Evolutionary conservation across 2,888 invertebrate species (phyloP).

Genomic region (Metallyticus violacea): DNA sequence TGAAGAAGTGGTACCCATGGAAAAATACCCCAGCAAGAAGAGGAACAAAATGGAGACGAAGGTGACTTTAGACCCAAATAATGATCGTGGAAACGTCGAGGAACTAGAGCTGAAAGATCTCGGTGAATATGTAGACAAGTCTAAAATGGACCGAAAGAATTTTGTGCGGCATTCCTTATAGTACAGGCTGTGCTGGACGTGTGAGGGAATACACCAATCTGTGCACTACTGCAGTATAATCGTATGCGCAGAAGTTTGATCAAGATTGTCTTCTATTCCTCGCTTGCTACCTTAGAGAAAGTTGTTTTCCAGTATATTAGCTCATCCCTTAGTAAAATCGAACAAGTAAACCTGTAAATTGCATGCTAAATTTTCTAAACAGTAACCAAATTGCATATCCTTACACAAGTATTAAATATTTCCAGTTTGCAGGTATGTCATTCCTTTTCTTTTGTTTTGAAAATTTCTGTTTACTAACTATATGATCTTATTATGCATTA

Average conservation of each 20-base stretch:
- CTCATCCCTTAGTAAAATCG: not conserved
- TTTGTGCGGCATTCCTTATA: not conserved
- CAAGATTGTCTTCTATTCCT: not conserved
- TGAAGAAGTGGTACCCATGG: not conserved
- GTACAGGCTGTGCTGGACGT: not conserved
- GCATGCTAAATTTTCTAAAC: not conserved
- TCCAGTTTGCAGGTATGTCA: too few relatives aligned
- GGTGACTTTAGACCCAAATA: not conserved
- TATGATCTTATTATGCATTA: too few relatives aligned
- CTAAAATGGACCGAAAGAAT: not conserved
- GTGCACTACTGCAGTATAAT: not conserved
- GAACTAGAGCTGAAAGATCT: not conserved
- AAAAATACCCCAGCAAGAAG: not conserved
- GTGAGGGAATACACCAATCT: not conserved
- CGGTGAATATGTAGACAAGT: not conserved
- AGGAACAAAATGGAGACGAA: not conserved
- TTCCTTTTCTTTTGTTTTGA: too few relatives aligned
- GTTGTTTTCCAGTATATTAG: not conserved
- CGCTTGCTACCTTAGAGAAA: not conserved
- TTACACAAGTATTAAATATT: too few relatives aligned
- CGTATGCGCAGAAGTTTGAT: not conserved
- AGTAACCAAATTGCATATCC: not conserved
- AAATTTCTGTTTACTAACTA: too few relatives aligned
- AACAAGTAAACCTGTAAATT: not conserved
- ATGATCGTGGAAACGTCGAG: not conserved